Conservation (phyloP, 37 sponge, comb jelly and placozoan species). For the Cladorhizidae sp. region DNA sequence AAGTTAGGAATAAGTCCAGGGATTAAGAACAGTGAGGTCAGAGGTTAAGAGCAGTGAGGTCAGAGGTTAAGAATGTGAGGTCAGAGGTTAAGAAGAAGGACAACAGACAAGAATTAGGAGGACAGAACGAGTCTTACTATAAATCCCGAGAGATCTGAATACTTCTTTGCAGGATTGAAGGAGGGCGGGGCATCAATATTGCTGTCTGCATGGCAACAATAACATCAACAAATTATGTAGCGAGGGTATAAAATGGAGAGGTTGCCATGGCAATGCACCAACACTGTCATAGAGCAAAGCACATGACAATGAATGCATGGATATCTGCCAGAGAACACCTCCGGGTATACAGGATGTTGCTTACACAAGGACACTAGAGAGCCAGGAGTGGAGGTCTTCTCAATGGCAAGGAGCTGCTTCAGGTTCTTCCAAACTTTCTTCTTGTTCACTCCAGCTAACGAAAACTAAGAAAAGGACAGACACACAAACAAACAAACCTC, state of each 20-base stretch:
- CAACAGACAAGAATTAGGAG: background rate
- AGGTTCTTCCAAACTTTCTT: slow-evolving; percentile 76
- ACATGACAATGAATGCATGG: background rate
- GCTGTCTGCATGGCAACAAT: slow-evolving; percentile 33
- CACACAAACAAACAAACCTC: too few species aligned
- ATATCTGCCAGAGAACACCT: background rate
- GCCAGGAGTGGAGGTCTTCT: slow-evolving; percentile 25
- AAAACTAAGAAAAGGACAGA: slow-evolving; percentile 25
- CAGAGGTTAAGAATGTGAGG: too few species aligned
- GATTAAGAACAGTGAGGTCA: too few species aligned
- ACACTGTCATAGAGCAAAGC: background rate
- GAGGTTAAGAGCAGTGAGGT: too few species aligned
- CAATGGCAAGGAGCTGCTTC: slow-evolving; percentile 71
- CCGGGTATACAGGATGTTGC: background rate
- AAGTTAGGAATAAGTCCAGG: too few species aligned
- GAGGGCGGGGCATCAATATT: slow-evolving; percentile 88
- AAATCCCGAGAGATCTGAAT: slow-evolving; percentile 75
- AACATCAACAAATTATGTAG: background rate
- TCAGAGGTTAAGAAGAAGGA: background rate
- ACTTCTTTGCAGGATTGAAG: slow-evolving; percentile 80
- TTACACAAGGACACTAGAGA: slow-evolving; percentile 69
- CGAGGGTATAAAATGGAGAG: too few species aligned
- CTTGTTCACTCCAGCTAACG: slow-evolving; percentile 42
- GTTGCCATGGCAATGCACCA: too few species aligned
- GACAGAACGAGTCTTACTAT: slow-evolving; percentile 36